These are phyloP conservation scores for Hirtodrosophila duncani DNA, from an alignment of 2,888 invertebrate species.

Conservation along the genomic window DNA sequence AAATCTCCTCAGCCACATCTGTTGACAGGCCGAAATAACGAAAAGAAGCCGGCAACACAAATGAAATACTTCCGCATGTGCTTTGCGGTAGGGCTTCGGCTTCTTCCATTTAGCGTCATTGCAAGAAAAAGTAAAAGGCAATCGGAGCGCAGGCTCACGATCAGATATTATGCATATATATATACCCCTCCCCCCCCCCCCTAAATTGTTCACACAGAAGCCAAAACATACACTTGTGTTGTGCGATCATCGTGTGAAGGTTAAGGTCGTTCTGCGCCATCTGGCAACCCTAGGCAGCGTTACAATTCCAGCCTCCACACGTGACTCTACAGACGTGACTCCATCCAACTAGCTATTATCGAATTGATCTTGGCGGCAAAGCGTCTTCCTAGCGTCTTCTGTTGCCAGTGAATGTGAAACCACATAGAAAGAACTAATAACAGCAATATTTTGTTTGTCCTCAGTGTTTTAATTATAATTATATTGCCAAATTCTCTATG, in stretches of 20 bases:
- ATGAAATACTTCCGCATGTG: slow-evolving; percentile 32
- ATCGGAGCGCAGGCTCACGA: too few species aligned
- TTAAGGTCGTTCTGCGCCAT: not conserved
- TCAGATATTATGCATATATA: too few species aligned
- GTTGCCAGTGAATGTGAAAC: slow-evolving; percentile 31
- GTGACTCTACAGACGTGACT: slow-evolving; percentile 22
- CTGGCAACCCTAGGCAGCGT: slow-evolving; percentile 20
- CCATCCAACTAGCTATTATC: not conserved
- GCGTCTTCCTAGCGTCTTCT: slow-evolving; percentile 27
- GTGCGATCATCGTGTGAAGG: slow-evolving; percentile 1
- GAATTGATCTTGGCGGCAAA: slow-evolving; percentile 44
- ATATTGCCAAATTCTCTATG: not conserved
- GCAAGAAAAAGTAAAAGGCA: slow-evolving; percentile 1
- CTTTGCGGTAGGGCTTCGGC: slow-evolving; percentile 1
- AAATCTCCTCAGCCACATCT: slow-evolving; percentile 10
- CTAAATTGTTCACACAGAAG: too few species aligned
- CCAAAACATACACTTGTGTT: slow-evolving; percentile 7
- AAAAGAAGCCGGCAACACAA: slow-evolving; percentile 32
- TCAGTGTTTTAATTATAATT: slow-evolving; percentile 36
- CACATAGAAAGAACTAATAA: slow-evolving; percentile 33
- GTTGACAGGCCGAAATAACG: not conserved
- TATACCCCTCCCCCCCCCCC: too few species aligned
- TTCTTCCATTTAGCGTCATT: too few species aligned
- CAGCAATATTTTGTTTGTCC: slow-evolving; percentile 49
- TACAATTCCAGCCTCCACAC: slow-evolving; percentile 11